Evolutionary conservation across 2,888 invertebrate genomes (phyloP).

Genomic region (Alcis repandata): DNA sequence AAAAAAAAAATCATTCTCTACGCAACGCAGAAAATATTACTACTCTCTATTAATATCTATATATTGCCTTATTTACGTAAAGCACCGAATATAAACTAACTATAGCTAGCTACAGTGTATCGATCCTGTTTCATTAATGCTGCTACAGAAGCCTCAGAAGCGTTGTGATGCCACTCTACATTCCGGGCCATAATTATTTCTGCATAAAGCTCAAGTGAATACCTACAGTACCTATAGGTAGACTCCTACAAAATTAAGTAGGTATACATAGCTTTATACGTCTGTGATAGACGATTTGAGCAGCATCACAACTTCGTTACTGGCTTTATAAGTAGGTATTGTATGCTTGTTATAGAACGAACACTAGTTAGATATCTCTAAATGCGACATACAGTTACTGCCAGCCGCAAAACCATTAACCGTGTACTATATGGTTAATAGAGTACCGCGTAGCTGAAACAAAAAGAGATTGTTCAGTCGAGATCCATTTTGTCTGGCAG

Average conservation of each 20-base stretch:
- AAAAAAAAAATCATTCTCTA: too few relatives aligned
- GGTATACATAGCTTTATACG: too few relatives aligned
- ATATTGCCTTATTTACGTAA: too few relatives aligned
- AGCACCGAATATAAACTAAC: too few relatives aligned
- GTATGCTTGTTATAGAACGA: not conserved
- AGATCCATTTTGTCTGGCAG: slow-evolving; percentile 48
- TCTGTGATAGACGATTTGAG: too few relatives aligned
- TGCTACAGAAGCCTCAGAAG: not conserved
- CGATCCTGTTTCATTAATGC: not conserved
- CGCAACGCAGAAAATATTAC: too few relatives aligned
- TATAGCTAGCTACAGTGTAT: not conserved
- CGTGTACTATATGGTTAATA: slow-evolving; percentile 21
- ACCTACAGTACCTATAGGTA: not conserved
- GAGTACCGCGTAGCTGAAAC: slow-evolving; percentile 28
- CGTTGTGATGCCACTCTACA: not conserved
- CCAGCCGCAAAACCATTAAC: slow-evolving; percentile 20
- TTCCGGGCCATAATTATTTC: slow-evolving; percentile 1
- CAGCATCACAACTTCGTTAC: too few relatives aligned
- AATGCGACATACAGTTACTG: slow-evolving; percentile 7
- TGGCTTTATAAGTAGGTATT: too few relatives aligned
- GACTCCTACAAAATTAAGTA: too few relatives aligned
- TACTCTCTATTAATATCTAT: too few relatives aligned
- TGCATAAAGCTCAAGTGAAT: not conserved
- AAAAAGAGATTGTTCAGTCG: slow-evolving; percentile 45
- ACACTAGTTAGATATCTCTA: not conserved